Evolutionary conservation across 2,888 invertebrate species (phyloP).

Genomic region (Aphodius sticticus): DNA sequence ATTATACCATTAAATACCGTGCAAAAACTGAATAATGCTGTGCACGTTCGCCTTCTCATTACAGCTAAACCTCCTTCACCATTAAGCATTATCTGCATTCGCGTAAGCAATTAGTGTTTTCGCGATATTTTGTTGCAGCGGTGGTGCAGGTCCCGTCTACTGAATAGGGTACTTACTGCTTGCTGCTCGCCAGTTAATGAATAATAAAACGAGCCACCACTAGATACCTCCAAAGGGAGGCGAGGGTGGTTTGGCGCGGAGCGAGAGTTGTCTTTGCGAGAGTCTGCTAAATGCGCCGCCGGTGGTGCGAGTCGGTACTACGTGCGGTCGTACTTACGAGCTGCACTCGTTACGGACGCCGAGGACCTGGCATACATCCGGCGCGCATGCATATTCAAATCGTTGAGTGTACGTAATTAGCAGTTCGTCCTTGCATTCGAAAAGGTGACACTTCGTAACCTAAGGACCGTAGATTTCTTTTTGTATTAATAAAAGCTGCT

Average conservation of each 20-base stretch:
- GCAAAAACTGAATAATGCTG: not conserved
- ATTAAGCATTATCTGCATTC: not conserved
- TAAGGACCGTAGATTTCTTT: not conserved
- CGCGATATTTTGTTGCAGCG: not conserved
- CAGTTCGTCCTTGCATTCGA: conserved; percentile 4
- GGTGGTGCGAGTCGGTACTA: not conserved
- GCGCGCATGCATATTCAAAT: not conserved
- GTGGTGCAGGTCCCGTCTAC: not conserved
- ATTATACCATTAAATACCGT: not conserved
- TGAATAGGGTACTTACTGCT: not conserved
- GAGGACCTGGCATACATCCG: not conserved
- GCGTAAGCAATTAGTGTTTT: not conserved
- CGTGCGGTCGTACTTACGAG: conserved; percentile 4
- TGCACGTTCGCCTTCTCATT: not conserved
- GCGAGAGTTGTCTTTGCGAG: conserved; percentile 4
- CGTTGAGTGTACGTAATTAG: not conserved
- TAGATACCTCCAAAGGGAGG: not conserved
- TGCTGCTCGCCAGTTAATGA: not conserved
- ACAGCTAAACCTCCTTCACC: not conserved
- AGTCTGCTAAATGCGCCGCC: not conserved
- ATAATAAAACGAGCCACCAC: not conserved
- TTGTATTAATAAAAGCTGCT: not conserved
- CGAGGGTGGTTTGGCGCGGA: not conserved
- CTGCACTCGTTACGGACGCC: not conserved
- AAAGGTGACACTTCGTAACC: not conserved